These are phyloP conservation scores for Clavelina lepadiformis DNA, from an alignment of 23 tunicate species.

Conservation along the genomic window DNA sequence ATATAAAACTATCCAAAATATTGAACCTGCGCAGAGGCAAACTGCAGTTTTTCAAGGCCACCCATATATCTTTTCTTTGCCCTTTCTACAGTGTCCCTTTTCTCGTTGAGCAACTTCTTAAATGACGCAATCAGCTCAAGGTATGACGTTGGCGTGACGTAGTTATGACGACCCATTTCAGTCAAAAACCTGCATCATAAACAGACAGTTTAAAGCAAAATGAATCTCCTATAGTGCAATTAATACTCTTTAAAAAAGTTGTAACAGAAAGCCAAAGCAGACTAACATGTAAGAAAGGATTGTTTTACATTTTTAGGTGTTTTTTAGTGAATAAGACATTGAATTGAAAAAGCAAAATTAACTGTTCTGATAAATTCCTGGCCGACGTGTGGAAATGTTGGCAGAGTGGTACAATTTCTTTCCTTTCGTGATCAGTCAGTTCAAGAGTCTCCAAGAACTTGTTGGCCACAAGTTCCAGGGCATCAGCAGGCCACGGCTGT, in stretches of 20 bases:
- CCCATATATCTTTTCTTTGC: slow-evolving; percentile 85
- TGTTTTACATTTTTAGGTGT: no score
- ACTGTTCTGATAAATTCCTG: slow-evolving; percentile 74
- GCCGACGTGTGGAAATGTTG: slow-evolving; percentile 97
- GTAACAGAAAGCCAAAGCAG: no score
- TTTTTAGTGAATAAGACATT: no score
- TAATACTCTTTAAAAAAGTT: no score
- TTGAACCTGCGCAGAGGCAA: slow-evolving; percentile 81
- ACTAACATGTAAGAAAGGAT: no score
- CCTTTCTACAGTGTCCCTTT: slow-evolving; percentile 77
- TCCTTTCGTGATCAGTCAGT: slow-evolving; percentile 83
- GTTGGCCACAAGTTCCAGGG: slow-evolving; percentile 96
- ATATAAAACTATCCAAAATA: neutral
- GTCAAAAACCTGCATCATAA: slow-evolving; percentile 71
- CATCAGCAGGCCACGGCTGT: slow-evolving; percentile 99
- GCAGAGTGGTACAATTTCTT: slow-evolving; percentile 90
- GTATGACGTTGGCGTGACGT: slow-evolving; percentile 98
- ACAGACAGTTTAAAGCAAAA: no score
- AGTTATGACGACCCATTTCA: slow-evolving; percentile 97
- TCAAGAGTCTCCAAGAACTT: slow-evolving; percentile 86
- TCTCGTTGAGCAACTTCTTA: slow-evolving; percentile 75
- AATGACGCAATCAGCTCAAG: slow-evolving; percentile 95
- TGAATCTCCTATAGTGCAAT: no score
- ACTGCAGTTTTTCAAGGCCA: slow-evolving; percentile 90
- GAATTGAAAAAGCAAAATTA: no score